phyloP scores from a whole-genome alignment of 2,113 vertebrate species.

The Ctenomys sociabilis region DNA sequence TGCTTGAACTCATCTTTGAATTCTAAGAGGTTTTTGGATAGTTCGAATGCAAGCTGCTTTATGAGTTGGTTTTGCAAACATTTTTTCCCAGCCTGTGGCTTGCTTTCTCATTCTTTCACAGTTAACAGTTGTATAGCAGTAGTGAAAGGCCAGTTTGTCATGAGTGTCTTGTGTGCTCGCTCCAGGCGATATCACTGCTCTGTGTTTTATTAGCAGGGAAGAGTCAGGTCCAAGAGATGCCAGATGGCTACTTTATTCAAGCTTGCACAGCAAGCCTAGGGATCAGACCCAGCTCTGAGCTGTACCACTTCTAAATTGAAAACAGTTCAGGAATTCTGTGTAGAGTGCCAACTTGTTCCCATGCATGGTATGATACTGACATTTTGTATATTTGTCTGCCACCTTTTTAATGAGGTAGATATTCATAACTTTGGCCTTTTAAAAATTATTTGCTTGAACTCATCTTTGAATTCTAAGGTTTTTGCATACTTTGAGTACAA shows the following conservation, averaged over 20 bases:
- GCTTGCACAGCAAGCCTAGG: neutral
- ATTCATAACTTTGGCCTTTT: too few species aligned
- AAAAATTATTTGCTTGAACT: too few species aligned
- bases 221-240: neutral
- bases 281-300: neutral
- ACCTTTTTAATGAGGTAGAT: too few species aligned
- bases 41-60: neutral
- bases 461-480: too few species aligned
- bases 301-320: conserved; percentile 3
- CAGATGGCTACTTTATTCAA: neutral
- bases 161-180: neutral
- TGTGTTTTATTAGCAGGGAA: neutral
- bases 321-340: neutral
- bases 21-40: conserved; percentile 12
- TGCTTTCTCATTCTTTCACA: neutral
- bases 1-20: conserved; percentile 1
- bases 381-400: too few species aligned
- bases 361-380: too few species aligned
- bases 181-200: neutral
- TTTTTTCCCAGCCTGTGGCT: neutral
- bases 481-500: too few species aligned
- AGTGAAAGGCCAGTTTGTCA: neutral
- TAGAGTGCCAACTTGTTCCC: neutral
- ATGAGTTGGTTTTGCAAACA: conserved; percentile 17
- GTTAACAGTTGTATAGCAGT: neutral